Conservation (phyloP, 2,113 vertebrate genomes). For the Burhinus oedicnemus region DNA sequence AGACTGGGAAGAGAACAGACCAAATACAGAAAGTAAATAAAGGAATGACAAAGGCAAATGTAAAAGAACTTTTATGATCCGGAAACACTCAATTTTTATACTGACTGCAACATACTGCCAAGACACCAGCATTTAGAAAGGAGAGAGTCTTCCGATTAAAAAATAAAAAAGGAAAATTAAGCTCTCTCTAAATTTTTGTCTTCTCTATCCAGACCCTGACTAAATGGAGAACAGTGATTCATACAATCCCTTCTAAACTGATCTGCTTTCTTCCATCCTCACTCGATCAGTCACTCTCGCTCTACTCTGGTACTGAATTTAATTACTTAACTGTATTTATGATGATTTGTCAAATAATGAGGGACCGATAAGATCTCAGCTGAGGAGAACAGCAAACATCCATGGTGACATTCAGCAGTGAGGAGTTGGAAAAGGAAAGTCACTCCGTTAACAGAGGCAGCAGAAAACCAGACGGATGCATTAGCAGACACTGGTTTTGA, state of each 20-base stretch:
- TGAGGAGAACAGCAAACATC: constrained; percentile 36
- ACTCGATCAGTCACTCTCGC: background rate
- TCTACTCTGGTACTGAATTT: constrained; percentile 15
- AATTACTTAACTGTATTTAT: constrained; percentile 49
- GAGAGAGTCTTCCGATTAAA: background rate
- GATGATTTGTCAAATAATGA: constrained; percentile 64
- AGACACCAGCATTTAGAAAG: background rate
- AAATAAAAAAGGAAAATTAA: background rate
- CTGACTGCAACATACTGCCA: background rate
- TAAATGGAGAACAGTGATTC: constrained; percentile 23
- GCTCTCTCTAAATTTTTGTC: background rate
- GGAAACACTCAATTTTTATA: background rate
- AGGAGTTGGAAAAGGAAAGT: background rate
- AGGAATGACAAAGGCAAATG: background rate
- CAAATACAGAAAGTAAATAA: background rate
- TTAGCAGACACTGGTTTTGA: background rate
- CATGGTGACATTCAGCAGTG: constrained; percentile 6
- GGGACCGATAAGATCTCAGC: constrained; percentile 32
- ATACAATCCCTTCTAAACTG: background rate
- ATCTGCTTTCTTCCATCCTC: background rate
- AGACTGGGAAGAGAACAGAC: background rate
- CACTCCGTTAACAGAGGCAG: constrained; percentile 9
- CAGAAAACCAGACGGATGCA: background rate
- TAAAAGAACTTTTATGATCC: background rate
- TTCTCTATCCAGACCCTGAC: background rate